These are phyloP conservation scores for Meteorus colon DNA, from an alignment of 2,888 invertebrate genomes.

Conservation along the genomic window DNA sequence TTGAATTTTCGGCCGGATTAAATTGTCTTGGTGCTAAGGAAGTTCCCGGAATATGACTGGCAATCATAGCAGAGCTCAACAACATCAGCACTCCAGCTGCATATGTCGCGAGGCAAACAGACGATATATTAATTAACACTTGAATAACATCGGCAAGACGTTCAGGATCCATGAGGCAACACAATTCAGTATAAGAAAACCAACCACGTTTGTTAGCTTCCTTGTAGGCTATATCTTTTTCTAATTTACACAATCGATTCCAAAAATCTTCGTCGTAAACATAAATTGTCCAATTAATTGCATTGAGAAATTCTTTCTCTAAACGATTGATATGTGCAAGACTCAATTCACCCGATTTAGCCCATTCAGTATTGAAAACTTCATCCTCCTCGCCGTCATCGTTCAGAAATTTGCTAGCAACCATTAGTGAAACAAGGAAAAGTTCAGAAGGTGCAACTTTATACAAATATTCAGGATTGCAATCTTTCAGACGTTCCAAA, in stretches of 20 bases:
- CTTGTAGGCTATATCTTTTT: slow-evolving; percentile 82
- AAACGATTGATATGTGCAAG: slow-evolving; percentile 84
- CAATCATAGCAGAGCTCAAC: slow-evolving; percentile 76
- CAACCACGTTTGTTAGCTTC: slow-evolving; percentile 85
- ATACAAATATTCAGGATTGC: slow-evolving; percentile 88
- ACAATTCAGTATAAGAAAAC: slow-evolving; percentile 88
- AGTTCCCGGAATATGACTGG: slow-evolving; percentile 70
- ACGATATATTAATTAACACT: slow-evolving; percentile 75
- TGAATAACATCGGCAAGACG: slow-evolving; percentile 75
- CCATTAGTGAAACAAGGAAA: slow-evolving; percentile 96
- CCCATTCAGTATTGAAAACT: slow-evolving; percentile 95
- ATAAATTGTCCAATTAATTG: slow-evolving; percentile 93
- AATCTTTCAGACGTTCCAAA: slow-evolving; percentile 88
- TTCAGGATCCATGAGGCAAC: slow-evolving; percentile 75
- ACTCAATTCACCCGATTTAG: slow-evolving; percentile 85
- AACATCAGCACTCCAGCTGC: slow-evolving; percentile 78
- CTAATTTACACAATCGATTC: slow-evolving; percentile 80
- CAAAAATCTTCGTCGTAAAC: slow-evolving; percentile 86
- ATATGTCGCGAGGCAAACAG: slow-evolving; percentile 78
- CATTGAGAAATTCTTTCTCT: slow-evolving; percentile 90
- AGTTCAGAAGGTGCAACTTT: slow-evolving; percentile 91
- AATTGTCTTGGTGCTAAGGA: slow-evolving; percentile 56
- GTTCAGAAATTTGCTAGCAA: slow-evolving; percentile 96
- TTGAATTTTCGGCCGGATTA: slow-evolving; percentile 19
- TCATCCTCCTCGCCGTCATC: slow-evolving; percentile 95